Evolutionary conservation across 2,888 invertebrate species (phyloP).

Genomic region (Sphecodes monilicornis): DNA sequence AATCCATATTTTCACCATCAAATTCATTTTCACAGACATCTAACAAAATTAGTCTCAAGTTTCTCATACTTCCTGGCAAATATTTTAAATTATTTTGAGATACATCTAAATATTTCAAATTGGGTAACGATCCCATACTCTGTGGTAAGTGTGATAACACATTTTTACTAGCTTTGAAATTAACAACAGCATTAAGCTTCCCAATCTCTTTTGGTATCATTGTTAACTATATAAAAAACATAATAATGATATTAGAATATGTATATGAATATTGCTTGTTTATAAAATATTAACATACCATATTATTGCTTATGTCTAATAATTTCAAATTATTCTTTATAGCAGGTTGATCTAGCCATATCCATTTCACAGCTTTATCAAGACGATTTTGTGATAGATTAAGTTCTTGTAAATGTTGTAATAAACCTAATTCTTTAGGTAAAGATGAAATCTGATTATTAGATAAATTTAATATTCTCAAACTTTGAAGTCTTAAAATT

Average conservation of each 20-base stretch:
- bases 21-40: slow-evolving; percentile 88
- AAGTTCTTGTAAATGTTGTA: slow-evolving; percentile 88
- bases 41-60: slow-evolving; percentile 85
- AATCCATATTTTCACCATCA: slow-evolving; percentile 67
- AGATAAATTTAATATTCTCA: slow-evolving; percentile 89
- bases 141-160: slow-evolving; percentile 87
- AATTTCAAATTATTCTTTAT: slow-evolving; percentile 86
- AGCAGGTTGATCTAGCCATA: slow-evolving; percentile 87
- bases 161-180: slow-evolving; percentile 89
- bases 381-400: slow-evolving; percentile 88
- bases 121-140: slow-evolving; percentile 87
- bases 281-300: slow-evolving; percentile 78
- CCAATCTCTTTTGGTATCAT: slow-evolving; percentile 88
- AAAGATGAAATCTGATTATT: slow-evolving; percentile 89
- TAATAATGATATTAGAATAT: slow-evolving; percentile 2
- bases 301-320: slow-evolving; percentile 89
- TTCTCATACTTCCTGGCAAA: slow-evolving; percentile 88
- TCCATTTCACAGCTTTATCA: slow-evolving; percentile 88
- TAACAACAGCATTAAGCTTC: slow-evolving; percentile 87
- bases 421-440: slow-evolving; percentile 89
- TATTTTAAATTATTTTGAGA: slow-evolving; percentile 86
- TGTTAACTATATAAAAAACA: slow-evolving; percentile 66
- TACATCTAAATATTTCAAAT: slow-evolving; percentile 86
- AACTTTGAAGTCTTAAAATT: slow-evolving; percentile 88
- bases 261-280: background rate